Conservation (phyloP, 2,113 vertebrate species). For the Bucco capensis region DNA sequence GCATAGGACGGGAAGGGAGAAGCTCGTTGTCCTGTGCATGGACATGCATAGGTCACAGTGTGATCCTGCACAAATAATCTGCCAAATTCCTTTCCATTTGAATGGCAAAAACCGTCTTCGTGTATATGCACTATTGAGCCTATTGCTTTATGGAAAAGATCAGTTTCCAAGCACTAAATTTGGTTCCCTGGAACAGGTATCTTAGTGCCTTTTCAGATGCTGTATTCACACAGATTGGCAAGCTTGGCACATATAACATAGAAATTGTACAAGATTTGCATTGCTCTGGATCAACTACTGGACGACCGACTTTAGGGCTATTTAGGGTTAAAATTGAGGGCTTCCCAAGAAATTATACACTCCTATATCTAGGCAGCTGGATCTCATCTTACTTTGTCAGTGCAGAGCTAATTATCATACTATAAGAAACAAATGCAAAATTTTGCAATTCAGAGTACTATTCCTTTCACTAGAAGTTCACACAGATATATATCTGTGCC, state of each 20-base stretch:
- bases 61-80: neutral
- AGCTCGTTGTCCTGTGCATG: rapidly evolving
- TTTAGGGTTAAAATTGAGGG: neutral
- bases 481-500: neutral
- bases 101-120: neutral
- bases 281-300: neutral
- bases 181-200: rapidly evolving
- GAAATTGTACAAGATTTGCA: neutral
- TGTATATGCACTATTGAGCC: neutral
- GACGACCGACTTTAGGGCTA: neutral
- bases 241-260: neutral
- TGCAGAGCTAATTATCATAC: neutral
- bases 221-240: neutral
- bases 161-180: neutral
- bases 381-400: neutral
- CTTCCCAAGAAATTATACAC: neutral
- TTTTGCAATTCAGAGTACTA: neutral
- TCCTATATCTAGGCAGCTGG: neutral
- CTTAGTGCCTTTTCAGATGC: neutral
- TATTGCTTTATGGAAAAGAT: neutral
- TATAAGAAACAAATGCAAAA: neutral
- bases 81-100: neutral
- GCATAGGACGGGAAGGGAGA: neutral
- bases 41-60: rapidly evolving
- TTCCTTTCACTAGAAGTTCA: neutral